These are phyloP conservation scores for Trachymyrmex septentrionalis DNA, from an alignment of 1,140 invertebrate species.

Conservation along the genomic window DNA sequence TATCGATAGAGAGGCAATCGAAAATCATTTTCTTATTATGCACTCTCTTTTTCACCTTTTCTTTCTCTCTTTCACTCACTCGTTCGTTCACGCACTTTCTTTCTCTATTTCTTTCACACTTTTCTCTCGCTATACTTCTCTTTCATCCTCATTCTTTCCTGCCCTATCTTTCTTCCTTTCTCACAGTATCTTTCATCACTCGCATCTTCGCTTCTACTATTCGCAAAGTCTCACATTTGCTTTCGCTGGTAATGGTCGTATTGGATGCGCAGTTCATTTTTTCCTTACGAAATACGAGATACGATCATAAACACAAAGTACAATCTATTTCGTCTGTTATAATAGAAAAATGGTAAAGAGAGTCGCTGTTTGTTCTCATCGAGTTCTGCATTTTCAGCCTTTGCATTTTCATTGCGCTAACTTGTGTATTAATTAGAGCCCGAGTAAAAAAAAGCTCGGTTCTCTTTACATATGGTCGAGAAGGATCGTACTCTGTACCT, in stretches of 20 bases:
- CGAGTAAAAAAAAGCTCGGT: conserved; percentile 64
- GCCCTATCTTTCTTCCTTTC: conserved; percentile 43
- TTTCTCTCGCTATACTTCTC: conserved; percentile 19
- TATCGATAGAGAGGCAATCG: conserved; percentile 80
- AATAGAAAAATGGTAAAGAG: conserved; percentile 79
- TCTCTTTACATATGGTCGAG: conserved; percentile 56
- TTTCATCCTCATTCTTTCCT: conserved; percentile 33
- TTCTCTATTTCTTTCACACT: conserved; percentile 21
- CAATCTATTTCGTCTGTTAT: conserved; percentile 64
- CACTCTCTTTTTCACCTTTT: conserved; percentile 66
- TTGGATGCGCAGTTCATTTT: conserved; percentile 66
- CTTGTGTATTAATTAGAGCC: conserved; percentile 52
- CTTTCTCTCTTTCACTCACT: neutral
- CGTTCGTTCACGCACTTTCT: conserved; percentile 16
- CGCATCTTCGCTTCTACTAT: conserved; percentile 66
- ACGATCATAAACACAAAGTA: conserved; percentile 70
- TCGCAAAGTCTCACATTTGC: conserved; percentile 58
- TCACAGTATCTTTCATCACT: conserved; percentile 36
- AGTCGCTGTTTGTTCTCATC: conserved; percentile 74
- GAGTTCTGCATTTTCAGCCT: conserved; percentile 32
- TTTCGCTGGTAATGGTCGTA: conserved; percentile 62
- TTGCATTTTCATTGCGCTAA: conserved; percentile 32
- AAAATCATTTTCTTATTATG: conserved; percentile 74
- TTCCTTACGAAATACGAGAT: conserved; percentile 65
- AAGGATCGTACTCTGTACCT: conserved; percentile 65